phyloP scores from a whole-genome alignment of 2,888 invertebrate genomes.

The Netelia fuscicornis region DNA sequence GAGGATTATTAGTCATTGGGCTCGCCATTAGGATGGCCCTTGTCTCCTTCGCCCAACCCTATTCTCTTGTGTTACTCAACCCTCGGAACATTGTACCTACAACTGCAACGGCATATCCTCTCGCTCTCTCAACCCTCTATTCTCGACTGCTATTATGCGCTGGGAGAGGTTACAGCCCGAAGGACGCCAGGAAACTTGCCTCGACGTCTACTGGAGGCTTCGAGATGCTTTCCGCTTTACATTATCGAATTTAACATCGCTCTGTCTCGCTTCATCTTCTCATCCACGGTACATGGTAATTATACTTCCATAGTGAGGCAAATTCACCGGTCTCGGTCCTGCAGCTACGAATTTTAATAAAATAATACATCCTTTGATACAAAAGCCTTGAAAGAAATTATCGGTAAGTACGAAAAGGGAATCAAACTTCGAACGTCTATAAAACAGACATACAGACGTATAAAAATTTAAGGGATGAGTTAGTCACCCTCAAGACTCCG shows the following conservation, averaged over 20 bases:
- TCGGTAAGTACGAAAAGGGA: not conserved
- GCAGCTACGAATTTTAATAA: conserved; percentile 13
- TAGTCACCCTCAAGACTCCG: not conserved
- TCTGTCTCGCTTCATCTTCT: conserved; percentile 50
- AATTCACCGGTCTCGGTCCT: not conserved
- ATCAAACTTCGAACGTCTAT: not conserved
- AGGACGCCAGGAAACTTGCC: conserved; percentile 67
- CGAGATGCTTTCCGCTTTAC: conserved; percentile 67
- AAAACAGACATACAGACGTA: not conserved
- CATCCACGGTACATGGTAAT: conserved; percentile 42
- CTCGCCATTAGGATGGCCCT: conserved; percentile 77
- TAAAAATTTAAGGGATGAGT: not conserved
- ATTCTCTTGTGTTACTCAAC: conserved; percentile 35
- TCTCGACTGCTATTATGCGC: conserved; percentile 63
- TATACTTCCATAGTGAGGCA: conserved; percentile 40
- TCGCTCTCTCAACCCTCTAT: conserved; percentile 36
- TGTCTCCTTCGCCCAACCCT: conserved; percentile 69
- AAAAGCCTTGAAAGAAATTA: not conserved
- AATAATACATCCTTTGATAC: not conserved
- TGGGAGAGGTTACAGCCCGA: conserved; percentile 61
- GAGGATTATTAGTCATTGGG: conserved; percentile 82
- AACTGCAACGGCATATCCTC: conserved; percentile 48
- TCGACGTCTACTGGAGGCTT: conserved; percentile 60
- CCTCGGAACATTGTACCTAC: conserved; percentile 26
- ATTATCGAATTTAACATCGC: conserved; percentile 71